Conservation (phyloP, 2,113 vertebrate species). For the Microcebus tavaratra region DNA sequence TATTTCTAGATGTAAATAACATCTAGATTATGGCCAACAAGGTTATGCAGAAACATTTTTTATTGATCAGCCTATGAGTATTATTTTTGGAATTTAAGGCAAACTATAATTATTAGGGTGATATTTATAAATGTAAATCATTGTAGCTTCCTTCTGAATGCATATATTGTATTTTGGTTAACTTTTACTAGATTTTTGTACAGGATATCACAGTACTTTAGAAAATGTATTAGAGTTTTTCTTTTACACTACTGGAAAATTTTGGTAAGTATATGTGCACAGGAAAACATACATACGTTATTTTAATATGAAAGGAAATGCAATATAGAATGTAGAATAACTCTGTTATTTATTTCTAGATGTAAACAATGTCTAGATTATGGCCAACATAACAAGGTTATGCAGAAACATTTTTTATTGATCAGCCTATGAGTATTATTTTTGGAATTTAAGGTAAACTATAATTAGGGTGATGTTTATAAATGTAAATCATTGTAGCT, state of each 20-base stretch:
- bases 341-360: not conserved
- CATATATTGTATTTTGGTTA: not conserved
- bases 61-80: not conserved
- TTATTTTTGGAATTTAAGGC: not conserved
- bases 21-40: not conserved
- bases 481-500: not conserved
- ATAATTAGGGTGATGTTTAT: not conserved
- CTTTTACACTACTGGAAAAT: not conserved
- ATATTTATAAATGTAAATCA: not conserved
- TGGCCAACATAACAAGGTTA: not conserved
- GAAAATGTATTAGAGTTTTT: not conserved
- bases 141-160: not conserved
- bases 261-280: not conserved
- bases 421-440: not conserved
- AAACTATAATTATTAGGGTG: not conserved
- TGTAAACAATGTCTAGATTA: not conserved
- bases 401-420: not conserved
- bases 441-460: not conserved
- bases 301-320: conserved; percentile 35
- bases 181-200: not conserved
- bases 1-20: too few relatives aligned
- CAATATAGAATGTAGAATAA: not conserved
- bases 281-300: not conserved
- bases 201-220: not conserved
- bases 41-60: not conserved